Evolutionary conservation across 1,140 invertebrate genomes (phyloP).

Genomic region (Ooceraea biroi): DNA sequence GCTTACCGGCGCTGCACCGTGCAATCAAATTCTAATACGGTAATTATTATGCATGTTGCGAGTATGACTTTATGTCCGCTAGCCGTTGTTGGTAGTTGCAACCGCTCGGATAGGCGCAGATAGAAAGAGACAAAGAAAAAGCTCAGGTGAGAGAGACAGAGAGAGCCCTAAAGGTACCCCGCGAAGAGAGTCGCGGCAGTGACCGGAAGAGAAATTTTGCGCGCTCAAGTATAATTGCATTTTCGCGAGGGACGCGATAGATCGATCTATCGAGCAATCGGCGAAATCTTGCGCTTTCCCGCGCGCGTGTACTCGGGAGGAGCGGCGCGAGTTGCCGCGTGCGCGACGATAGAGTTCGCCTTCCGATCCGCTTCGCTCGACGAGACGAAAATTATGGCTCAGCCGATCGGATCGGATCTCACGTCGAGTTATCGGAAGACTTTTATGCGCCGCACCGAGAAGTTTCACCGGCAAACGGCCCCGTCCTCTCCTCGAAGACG

Average conservation of each 20-base stretch:
- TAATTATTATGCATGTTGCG: conserved; percentile 69
- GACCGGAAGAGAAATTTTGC: conserved; percentile 80
- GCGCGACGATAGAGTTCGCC: conserved; percentile 64
- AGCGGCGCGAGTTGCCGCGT: conserved; percentile 68
- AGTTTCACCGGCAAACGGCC: conserved; percentile 57
- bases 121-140: neutral
- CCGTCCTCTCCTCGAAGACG: neutral
- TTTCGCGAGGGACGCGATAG: conserved; percentile 75
- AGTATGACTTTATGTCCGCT: conserved; percentile 59
- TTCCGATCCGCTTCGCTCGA: conserved; percentile 34
- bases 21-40: conserved; percentile 63
- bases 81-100: conserved; percentile 41
- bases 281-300: conserved; percentile 77
- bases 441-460: conserved; percentile 28
- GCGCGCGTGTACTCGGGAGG: conserved; percentile 73
- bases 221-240: conserved; percentile 79
- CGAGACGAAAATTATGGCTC: conserved; percentile 62
- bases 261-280: conserved; percentile 74
- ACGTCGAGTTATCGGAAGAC: conserved; percentile 3
- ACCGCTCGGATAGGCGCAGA: neutral
- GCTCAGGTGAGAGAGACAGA: neutral
- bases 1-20: conserved; percentile 55
- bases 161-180: conserved; percentile 36
- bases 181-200: conserved; percentile 44
- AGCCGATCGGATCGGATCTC: conserved; percentile 42